These are phyloP conservation scores for Hypsibius dujardini DNA, from an alignment of 1,140 invertebrate genomes.

Conservation along the genomic window DNA sequence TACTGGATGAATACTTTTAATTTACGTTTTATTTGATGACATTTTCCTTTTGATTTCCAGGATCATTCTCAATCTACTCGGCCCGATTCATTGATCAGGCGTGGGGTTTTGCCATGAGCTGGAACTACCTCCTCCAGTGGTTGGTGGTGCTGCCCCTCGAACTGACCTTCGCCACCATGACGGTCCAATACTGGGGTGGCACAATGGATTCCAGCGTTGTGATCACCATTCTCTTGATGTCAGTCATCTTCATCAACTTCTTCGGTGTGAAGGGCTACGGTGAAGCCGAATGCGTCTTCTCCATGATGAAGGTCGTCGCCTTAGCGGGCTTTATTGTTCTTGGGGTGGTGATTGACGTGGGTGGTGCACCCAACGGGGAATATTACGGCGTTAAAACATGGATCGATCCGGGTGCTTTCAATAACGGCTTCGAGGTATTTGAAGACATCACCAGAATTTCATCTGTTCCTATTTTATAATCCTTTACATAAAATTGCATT, in stretches of 20 bases:
- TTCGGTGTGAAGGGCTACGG: conserved; percentile 15
- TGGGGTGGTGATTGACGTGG: conserved; percentile 17
- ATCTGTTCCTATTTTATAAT: too few relatives aligned
- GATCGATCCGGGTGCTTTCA: conserved; percentile 15
- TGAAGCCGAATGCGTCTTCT: conserved; percentile 18
- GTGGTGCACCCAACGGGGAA: neutral
- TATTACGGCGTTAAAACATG: conserved; percentile 1
- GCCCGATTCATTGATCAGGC: neutral
- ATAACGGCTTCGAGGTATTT: neutral
- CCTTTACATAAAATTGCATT: too few relatives aligned
- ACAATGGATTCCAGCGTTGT: neutral
- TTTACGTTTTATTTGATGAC: too few relatives aligned
- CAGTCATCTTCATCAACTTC: conserved; percentile 18
- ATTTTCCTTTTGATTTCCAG: neutral
- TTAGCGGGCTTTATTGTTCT: conserved; percentile 14
- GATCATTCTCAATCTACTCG: neutral
- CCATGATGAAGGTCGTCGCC: conserved; percentile 18
- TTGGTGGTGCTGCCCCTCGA: conserved; percentile 15
- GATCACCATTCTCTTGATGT: conserved; percentile 6
- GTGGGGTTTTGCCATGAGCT: conserved; percentile 14
- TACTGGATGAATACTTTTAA: too few relatives aligned
- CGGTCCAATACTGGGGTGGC: conserved; percentile 7
- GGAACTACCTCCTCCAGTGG: conserved; percentile 18
- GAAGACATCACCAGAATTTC: too few relatives aligned
- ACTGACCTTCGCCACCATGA: conserved; percentile 14